phyloP scores from a whole-genome alignment of 2,113 vertebrate species.

The Myocastor coypus region DNA sequence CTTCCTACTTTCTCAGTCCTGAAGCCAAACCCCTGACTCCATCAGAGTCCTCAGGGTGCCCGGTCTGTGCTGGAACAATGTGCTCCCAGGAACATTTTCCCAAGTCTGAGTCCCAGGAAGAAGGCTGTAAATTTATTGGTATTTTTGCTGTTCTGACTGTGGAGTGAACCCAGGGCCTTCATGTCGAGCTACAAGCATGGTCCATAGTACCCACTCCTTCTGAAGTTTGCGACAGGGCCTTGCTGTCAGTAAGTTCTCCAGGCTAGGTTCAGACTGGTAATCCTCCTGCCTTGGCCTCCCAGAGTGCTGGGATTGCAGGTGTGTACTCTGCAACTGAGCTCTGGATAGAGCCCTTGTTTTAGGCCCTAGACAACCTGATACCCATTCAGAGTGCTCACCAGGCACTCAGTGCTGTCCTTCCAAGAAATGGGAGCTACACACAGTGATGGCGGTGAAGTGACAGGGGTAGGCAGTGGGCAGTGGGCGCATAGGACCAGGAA shows the following conservation, averaged over 20 bases:
- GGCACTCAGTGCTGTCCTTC: not conserved
- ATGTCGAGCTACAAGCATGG: not conserved
- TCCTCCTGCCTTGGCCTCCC: not conserved
- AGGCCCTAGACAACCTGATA: not conserved
- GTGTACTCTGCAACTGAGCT: not conserved
- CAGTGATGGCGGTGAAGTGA: not conserved
- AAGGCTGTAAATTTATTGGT: conserved; percentile 2
- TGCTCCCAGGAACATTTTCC: not conserved
- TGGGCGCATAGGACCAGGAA: not conserved
- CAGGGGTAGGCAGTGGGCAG: not conserved
- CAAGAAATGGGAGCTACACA: not conserved
- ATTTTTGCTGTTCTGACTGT: not conserved
- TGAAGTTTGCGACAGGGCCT: not conserved
- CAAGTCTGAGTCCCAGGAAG: conserved; percentile 24
- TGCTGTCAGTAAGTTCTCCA: not conserved
- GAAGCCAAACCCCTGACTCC: conserved; percentile 38
- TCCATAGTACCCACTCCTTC: not conserved
- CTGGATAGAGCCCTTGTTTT: not conserved
- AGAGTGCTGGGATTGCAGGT: not conserved
- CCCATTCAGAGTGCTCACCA: not conserved
- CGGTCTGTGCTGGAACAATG: not conserved
- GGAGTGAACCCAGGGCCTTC: not conserved
- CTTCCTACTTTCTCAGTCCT: not conserved
- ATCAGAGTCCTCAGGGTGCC: not conserved
- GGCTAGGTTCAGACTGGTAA: not conserved